A percentile compares a stretch with the other conserved stretches of the same genome.
phyloP scores from a whole-genome alignment of 2,888 invertebrate species.

The Stenodema calcarata region DNA sequence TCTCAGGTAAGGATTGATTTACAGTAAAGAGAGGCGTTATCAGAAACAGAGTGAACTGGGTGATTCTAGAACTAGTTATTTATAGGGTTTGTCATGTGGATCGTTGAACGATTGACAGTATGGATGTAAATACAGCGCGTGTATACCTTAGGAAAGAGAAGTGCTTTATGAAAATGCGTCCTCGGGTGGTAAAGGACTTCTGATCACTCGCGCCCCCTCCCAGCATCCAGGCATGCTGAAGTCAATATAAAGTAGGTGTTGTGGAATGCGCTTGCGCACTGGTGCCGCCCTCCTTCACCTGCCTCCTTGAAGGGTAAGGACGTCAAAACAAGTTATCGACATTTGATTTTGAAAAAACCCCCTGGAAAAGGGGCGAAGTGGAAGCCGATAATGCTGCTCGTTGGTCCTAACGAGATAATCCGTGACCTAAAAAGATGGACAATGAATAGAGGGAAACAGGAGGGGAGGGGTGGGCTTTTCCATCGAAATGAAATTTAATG shows the following conservation, averaged over 20 bases:
- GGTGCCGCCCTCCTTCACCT: not conserved
- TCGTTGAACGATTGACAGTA: too few species aligned
- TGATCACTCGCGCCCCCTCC: not conserved
- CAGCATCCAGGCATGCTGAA: not conserved
- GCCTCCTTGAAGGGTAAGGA: not conserved
- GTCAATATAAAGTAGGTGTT: slow-evolving; percentile 27
- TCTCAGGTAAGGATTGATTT: too few species aligned
- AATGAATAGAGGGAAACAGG: too few species aligned
- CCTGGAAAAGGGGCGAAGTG: not conserved
- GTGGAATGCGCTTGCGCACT: not conserved
- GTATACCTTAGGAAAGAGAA: not conserved
- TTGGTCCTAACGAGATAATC: not conserved
- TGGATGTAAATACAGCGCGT: not conserved
- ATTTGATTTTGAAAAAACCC: slow-evolving; percentile 32
- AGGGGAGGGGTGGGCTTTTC: not conserved
- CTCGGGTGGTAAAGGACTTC: not conserved
- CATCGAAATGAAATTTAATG: not conserved
- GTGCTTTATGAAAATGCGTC: not conserved
- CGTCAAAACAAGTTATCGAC: slow-evolving; percentile 34
- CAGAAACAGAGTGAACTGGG: too few species aligned
- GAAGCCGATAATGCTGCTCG: not conserved
- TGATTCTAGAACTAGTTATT: too few species aligned
- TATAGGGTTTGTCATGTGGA: too few species aligned
- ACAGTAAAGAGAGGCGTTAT: too few species aligned
- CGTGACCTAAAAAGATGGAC: not conserved